Evolutionary conservation across 1,140 invertebrate genomes (phyloP).

Genomic region (Leptonema lineaticorne): DNA sequence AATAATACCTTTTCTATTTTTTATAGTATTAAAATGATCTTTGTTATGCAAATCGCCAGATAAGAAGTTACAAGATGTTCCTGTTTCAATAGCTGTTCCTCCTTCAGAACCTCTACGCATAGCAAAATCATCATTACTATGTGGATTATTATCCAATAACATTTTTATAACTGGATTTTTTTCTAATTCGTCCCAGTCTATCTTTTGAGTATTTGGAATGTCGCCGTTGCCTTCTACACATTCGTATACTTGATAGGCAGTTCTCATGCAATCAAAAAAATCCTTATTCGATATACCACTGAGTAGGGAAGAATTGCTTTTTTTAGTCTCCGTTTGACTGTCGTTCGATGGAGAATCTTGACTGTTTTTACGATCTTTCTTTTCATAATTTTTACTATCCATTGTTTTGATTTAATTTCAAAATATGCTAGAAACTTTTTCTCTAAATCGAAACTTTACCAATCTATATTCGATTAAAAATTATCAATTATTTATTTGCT

Average conservation of each 20-base stretch:
- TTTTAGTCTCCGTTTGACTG: constrained; percentile 3
- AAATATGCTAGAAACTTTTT: not conserved
- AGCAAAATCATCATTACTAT: constrained; percentile 7
- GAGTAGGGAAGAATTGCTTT: not conserved
- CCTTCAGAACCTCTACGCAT: constrained; percentile 30
- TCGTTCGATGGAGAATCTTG: not conserved
- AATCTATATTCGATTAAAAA: no score
- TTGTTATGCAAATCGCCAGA: constrained; percentile 19
- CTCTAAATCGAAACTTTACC: no score
- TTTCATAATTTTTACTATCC: not conserved
- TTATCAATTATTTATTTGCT: no score
- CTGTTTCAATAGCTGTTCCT: constrained; percentile 18
- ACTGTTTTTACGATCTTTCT: not conserved
- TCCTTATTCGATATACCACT: constrained; percentile 63
- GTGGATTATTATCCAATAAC: constrained; percentile 44
- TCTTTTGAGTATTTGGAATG: constrained; percentile 57
- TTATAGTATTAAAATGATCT: not conserved
- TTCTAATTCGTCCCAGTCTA: constrained; percentile 65
- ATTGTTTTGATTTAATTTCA: not conserved
- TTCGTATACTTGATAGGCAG: constrained; percentile 67
- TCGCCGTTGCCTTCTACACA: constrained; percentile 61
- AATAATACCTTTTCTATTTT: constrained; percentile 24
- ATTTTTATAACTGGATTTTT: constrained; percentile 48
- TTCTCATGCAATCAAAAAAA: constrained; percentile 72
- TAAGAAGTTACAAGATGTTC: constrained; percentile 18